phyloP scores from a whole-genome alignment of 2,797 vertebrate species.

The Clangula hyemalis region DNA sequence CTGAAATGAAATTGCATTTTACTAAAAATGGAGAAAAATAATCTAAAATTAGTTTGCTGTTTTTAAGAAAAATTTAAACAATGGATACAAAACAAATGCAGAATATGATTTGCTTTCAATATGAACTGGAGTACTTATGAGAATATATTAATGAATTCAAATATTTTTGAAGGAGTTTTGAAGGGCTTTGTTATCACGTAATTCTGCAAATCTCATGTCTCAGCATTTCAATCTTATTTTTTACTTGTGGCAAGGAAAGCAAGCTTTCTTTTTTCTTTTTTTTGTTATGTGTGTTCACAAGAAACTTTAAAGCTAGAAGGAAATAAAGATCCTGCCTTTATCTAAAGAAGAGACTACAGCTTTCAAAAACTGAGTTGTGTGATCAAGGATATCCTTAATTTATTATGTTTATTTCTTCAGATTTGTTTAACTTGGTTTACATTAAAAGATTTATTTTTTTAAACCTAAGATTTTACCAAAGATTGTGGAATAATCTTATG shows the following conservation, averaged over 20 bases:
- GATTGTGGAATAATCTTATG: background rate
- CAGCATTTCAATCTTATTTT: background rate
- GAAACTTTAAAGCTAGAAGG: background rate
- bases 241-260: background rate
- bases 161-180: rapidly evolving
- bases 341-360: background rate
- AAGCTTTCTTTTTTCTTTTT: background rate
- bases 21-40: background rate
- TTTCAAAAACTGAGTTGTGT: background rate
- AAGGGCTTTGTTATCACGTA: background rate
- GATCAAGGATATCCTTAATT: background rate
- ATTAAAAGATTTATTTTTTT: background rate
- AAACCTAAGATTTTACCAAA: background rate
- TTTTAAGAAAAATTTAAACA: background rate
- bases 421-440: rapidly evolving
- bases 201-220: background rate
- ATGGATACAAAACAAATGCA: background rate
- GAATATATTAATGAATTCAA: background rate
- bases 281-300: background rate
- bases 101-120: background rate
- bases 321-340: background rate
- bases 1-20: background rate
- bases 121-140: background rate
- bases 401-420: background rate
- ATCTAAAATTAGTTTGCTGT: background rate